phyloP scores from a whole-genome alignment of 2,797 vertebrate species.

The Ispidina picta region DNA sequence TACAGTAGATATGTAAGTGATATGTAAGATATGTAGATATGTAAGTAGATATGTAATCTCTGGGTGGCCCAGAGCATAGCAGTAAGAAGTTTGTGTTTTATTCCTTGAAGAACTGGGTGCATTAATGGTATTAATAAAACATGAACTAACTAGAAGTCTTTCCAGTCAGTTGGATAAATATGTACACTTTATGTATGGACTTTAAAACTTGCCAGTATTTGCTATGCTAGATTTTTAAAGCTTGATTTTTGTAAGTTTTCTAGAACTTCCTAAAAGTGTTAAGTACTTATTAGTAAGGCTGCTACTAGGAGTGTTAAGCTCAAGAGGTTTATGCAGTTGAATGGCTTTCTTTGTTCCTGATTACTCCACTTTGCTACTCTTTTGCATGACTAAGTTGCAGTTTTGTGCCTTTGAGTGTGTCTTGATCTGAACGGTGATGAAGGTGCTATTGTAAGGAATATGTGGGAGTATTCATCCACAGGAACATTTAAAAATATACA shows the following conservation, averaged over 20 bases:
- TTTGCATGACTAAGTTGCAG: conserved; percentile 49
- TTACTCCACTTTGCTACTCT: conserved; percentile 24
- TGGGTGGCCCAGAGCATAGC: not conserved
- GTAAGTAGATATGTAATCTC: not conserved
- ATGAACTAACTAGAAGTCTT: not conserved
- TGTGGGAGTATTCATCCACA: conserved; percentile 55
- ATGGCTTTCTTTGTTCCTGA: conserved; percentile 13
- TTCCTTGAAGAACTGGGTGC: not conserved
- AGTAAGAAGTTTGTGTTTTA: not conserved
- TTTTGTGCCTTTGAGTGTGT: conserved; percentile 42
- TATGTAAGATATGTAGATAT: no score
- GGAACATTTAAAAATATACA: conserved; percentile 62
- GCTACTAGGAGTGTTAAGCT: not conserved
- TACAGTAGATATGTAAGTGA: not conserved
- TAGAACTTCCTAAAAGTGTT: not conserved
- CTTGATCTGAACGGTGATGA: conserved; percentile 23
- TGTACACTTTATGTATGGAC: not conserved
- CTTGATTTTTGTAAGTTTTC: not conserved
- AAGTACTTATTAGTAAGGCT: not conserved
- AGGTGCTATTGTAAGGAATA: conserved; percentile 64
- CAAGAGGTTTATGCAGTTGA: not conserved
- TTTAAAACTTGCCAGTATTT: not conserved
- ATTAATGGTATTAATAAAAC: not conserved
- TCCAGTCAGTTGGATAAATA: not conserved
- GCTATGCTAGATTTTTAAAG: not conserved